Conservation (phyloP, 2,113 vertebrate genomes). For the Scortum barcoo region DNA sequence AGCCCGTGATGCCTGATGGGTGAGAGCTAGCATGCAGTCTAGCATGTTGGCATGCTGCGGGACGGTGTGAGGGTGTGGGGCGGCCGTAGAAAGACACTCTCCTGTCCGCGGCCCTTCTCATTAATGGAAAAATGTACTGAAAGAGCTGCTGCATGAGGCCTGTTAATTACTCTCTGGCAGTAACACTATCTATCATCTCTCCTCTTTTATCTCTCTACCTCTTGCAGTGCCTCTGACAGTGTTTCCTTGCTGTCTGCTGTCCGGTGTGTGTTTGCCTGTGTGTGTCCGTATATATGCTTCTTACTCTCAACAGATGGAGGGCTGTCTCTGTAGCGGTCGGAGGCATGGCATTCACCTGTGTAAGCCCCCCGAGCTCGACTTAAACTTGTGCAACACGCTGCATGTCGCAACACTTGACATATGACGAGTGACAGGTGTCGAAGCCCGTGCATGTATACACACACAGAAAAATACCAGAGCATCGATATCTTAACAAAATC, state of each 20-base stretch:
- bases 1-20: slow-evolving; percentile 38
- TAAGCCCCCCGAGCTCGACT: slow-evolving; percentile 49
- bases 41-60: slow-evolving; percentile 42
- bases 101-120: slow-evolving; percentile 44
- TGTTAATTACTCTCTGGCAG: slow-evolving; percentile 64
- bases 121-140: slow-evolving; percentile 53
- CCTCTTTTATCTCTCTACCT: slow-evolving; percentile 52
- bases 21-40: slow-evolving; percentile 40
- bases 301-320: slow-evolving; percentile 68
- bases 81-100: slow-evolving; percentile 28
- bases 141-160: slow-evolving; percentile 55
- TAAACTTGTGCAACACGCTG: slow-evolving; percentile 44
- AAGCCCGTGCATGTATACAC: slow-evolving; percentile 15
- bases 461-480: slow-evolving; percentile 8
- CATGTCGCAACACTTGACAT: slow-evolving; percentile 61
- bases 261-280: slow-evolving; percentile 20
- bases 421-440: slow-evolving; percentile 68
- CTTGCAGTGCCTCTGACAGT: slow-evolving; percentile 42
- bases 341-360: slow-evolving; percentile 61
- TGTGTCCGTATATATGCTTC: slow-evolving; percentile 1
- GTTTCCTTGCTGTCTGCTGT: slow-evolving; percentile 45
- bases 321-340: slow-evolving; percentile 64
- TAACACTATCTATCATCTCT: slow-evolving; percentile 48
- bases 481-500: not conserved
- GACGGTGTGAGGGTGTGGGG: slow-evolving; percentile 31